A percentile compares a stretch with the other conserved stretches of the same genome.
Conservation (phyloP, 2,113 vertebrate species). For the Dromaius novaehollandiae region DNA sequence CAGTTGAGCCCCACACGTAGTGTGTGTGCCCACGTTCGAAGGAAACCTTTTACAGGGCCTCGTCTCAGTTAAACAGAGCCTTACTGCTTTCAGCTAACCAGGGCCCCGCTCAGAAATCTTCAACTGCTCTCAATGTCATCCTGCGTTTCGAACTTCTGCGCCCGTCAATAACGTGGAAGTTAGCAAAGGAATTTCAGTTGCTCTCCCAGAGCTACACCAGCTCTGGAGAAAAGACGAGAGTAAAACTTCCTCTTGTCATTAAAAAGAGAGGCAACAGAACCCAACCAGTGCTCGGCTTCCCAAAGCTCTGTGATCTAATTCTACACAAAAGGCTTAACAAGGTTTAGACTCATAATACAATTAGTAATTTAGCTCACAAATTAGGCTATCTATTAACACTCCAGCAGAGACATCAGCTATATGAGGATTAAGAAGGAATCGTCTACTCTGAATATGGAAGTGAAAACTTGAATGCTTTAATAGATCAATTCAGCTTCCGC, state of each 20-base stretch:
- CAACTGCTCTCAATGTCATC: background rate
- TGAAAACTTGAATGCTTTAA: background rate
- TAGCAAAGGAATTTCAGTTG: background rate
- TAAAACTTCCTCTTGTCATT: background rate
- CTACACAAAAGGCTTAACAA: constrained; percentile 78
- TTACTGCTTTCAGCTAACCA: background rate
- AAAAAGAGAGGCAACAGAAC: background rate
- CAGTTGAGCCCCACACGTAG: background rate
- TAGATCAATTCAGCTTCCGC: background rate
- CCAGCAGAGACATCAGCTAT: constrained; percentile 60
- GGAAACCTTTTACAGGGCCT: background rate
- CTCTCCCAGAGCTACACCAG: background rate
- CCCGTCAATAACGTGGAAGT: background rate
- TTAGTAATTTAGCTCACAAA: constrained; percentile 82
- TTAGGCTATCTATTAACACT: constrained; percentile 82
- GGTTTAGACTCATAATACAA: constrained; percentile 80
- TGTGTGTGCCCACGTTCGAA: background rate
- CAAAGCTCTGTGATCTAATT: constrained; percentile 76
- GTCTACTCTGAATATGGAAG: background rate
- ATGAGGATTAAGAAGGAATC: constrained; percentile 61
- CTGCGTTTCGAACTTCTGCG: background rate
- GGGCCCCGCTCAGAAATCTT: background rate
- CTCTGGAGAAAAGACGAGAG: background rate
- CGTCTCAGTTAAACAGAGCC: background rate
- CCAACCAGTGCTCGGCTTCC: constrained; percentile 33